Evolutionary conservation across 2,797 vertebrate genomes (phyloP).

Genomic region (Molossus alvarezi): DNA sequence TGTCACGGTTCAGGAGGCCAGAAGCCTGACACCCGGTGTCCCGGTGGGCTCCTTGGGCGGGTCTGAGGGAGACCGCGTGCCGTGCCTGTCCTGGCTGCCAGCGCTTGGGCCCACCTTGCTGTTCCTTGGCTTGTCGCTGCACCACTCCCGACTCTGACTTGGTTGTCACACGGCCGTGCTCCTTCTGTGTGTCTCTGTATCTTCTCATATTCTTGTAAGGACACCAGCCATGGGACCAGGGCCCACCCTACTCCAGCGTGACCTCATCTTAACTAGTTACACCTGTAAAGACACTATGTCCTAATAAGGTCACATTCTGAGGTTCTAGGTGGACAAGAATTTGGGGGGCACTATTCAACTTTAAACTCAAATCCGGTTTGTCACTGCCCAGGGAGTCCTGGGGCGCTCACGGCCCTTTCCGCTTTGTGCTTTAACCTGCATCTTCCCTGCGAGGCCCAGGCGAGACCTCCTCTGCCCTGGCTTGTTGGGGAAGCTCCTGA

Average conservation of each 20-base stretch:
- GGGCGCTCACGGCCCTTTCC: background rate
- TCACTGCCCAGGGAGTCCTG: accelerated
- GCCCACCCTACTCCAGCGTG: background rate
- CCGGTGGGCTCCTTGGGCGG: background rate
- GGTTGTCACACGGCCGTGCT: background rate
- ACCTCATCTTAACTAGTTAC: background rate
- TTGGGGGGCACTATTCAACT: background rate
- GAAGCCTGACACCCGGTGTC: background rate
- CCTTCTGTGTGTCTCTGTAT: background rate
- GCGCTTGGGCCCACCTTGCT: no score
- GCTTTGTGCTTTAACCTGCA: background rate
- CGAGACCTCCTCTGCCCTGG: background rate
- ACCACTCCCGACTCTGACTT: background rate
- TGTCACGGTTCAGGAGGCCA: background rate
- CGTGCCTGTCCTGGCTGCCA: background rate
- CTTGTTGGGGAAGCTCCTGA: background rate
- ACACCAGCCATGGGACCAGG: background rate
- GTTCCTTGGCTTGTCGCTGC: background rate
- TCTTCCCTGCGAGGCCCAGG: background rate
- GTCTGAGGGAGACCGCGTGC: background rate
- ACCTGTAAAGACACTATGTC: background rate
- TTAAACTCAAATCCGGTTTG: background rate
- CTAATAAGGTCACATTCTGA: background rate
- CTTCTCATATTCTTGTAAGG: background rate
- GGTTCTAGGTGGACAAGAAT: background rate